Conservation (phyloP, 2,113 vertebrate species). For the Proteles cristata region DNA sequence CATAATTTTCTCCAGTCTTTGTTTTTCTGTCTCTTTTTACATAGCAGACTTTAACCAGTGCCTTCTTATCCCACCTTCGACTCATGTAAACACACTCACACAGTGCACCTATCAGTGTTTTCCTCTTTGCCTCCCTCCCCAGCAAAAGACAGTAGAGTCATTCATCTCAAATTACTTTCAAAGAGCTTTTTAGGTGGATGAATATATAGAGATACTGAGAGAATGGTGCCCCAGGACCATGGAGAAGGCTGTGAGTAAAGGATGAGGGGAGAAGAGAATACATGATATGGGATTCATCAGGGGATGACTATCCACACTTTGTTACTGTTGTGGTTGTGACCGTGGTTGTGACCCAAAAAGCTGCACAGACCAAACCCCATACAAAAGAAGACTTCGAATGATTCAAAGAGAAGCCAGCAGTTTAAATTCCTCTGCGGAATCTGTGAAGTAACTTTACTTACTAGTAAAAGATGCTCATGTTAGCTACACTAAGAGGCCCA, state of each 20-base stretch:
- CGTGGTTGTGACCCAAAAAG: background rate
- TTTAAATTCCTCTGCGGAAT: background rate
- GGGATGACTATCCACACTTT: fast-evolving
- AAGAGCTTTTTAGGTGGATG: background rate
- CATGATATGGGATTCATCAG: fast-evolving
- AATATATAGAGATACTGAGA: no score
- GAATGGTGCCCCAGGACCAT: background rate
- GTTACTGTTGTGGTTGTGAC: background rate
- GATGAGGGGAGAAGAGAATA: background rate
- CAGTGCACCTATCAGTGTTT: fast-evolving
- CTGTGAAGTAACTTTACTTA: background rate
- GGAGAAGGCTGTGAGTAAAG: background rate
- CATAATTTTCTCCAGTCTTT: background rate
- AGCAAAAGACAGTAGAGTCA: background rate
- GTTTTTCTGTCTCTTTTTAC: background rate
- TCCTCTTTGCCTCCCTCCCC: no score
- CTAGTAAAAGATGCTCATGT: background rate
- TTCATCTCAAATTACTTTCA: background rate
- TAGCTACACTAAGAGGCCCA: background rate
- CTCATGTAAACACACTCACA: background rate
- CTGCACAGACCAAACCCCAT: background rate
- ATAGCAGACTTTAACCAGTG: background rate
- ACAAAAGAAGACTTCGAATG: background rate
- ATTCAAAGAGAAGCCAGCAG: background rate
- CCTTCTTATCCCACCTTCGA: background rate